phyloP scores from a whole-genome alignment of 2,113 vertebrate species.

The Pelvicachromis taeniatus region DNA sequence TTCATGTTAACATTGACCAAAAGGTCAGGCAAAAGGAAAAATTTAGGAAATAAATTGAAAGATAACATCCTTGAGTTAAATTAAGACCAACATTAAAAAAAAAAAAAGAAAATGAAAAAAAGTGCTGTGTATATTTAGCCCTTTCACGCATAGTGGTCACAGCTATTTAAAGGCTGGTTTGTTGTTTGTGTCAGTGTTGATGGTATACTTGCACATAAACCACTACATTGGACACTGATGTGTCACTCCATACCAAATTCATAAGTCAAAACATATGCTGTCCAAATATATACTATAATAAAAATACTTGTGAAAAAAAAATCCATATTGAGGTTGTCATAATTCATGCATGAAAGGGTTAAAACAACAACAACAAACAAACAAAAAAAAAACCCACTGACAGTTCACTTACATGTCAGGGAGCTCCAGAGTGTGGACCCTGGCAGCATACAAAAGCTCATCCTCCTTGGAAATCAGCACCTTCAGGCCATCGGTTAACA shows the following conservation, averaged over 20 bases:
- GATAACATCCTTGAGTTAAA: not conserved
- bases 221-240: too few relatives aligned
- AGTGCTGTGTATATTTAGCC: not conserved
- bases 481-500: constrained; percentile 86
- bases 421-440: constrained; percentile 83
- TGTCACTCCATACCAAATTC: too few relatives aligned
- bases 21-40: not conserved
- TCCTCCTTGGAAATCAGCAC: constrained; percentile 94
- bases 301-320: too few relatives aligned
- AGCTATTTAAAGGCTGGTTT: too few relatives aligned
- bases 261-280: too few relatives aligned
- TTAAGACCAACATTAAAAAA: not conserved
- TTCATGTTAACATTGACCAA: not conserved
- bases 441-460: constrained; percentile 89
- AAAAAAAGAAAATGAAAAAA: not conserved
- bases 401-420: constrained; percentile 80
- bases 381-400: not conserved
- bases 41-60: not conserved
- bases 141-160: too few relatives aligned
- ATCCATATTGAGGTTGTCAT: too few relatives aligned
- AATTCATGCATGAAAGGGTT: too few relatives aligned
- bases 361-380: not conserved
- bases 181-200: too few relatives aligned
- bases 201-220: too few relatives aligned
- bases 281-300: too few relatives aligned